Evolutionary conservation across 2,797 vertebrate genomes (phyloP).

Genomic region (Macroramphosus scolopax): DNA sequence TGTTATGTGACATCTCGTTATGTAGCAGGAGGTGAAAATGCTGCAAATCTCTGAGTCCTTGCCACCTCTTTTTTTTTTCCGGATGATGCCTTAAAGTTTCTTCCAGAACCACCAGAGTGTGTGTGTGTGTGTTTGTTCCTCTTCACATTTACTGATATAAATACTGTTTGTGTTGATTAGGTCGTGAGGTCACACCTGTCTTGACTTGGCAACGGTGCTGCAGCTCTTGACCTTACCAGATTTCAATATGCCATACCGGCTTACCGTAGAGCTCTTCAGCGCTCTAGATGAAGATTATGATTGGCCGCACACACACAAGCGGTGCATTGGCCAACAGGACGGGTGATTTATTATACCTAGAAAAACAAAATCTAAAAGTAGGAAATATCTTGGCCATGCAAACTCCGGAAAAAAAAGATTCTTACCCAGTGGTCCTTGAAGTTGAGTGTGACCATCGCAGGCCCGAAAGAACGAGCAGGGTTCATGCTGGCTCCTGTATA

Average conservation of each 20-base stretch:
- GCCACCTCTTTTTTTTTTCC: no score
- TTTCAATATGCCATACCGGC: slow-evolving; percentile 27
- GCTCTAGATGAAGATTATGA: slow-evolving; percentile 8
- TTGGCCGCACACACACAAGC: no score
- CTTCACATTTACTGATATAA: not conserved
- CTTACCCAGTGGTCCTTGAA: slow-evolving; percentile 96
- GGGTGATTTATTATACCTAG: no score
- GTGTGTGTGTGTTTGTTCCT: not conserved
- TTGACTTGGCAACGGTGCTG: slow-evolving; percentile 10
- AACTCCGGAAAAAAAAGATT: slow-evolving; percentile 3
- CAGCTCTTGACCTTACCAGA: slow-evolving; percentile 40
- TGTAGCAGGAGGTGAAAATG: slow-evolving; percentile 8
- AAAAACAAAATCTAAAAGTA: no score
- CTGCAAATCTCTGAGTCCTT: not conserved
- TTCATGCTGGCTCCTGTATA: slow-evolving; percentile 98
- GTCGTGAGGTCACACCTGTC: slow-evolving; percentile 19
- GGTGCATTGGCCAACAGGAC: no score
- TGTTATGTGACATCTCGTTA: slow-evolving; percentile 24
- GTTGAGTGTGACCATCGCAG: slow-evolving; percentile 88
- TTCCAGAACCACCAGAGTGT: no score
- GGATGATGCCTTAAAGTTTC: no score
- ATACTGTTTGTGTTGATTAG: not conserved
- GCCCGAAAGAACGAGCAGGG: slow-evolving; percentile 93
- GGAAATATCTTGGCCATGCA: no score
- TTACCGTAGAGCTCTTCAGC: slow-evolving; percentile 1